Evolutionary conservation across 2,888 invertebrate species (phyloP), one percentile per base, ranked within the genome.

Genomic region (Odontocolon sp.): DNA sequence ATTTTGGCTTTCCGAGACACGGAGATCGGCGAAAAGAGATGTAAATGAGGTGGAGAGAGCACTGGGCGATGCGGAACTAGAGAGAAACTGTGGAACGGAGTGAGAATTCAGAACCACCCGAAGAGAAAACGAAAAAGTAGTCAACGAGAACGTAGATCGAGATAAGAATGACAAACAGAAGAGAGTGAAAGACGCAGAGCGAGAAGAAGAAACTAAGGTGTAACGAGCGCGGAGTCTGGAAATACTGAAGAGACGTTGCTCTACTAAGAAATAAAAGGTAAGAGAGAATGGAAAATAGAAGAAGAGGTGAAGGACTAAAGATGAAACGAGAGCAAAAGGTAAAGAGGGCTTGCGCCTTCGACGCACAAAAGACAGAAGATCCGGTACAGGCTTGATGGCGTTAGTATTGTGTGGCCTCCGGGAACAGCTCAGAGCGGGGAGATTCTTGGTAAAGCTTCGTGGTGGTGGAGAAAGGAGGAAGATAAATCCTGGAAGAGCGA

Each of bases 1-100:
- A 72, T 61, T 57, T 50, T 1, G n/a, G 56, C 40, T 36, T 38
- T 31, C 21, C 28, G 38, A 68, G 73, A 14, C 42, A 2, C 26
- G 18, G 38, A 18, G 42, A 64, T 66, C 18, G 59, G 42, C 36
- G 28, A 42, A 50, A 74, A 67, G 75, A 61, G 57, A 79, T 82
- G 81, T 57, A 81, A 81, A 82, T 81, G 74, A 79, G 77, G 67
- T 50, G 59, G 26, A 42, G 54, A 63, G 16, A 54, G 42, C 50
- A 38, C 1, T 28, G n/a, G 54, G n/a, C 4, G 28, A 40, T 21
- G 28, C n/a, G 11, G 9, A 11, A 45, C 31, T 31, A 33, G 33
- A 28, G 54, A 11, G 40, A 50, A 45, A 72, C 56, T 66, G 38
- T 33, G 38, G 54, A 61, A 73, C 18, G 45, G 66, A 64, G 16